Base-by-base conservation (phyloP, 2,113 vertebrate genomes). In the Psittacula cyanocephala region DNA sequence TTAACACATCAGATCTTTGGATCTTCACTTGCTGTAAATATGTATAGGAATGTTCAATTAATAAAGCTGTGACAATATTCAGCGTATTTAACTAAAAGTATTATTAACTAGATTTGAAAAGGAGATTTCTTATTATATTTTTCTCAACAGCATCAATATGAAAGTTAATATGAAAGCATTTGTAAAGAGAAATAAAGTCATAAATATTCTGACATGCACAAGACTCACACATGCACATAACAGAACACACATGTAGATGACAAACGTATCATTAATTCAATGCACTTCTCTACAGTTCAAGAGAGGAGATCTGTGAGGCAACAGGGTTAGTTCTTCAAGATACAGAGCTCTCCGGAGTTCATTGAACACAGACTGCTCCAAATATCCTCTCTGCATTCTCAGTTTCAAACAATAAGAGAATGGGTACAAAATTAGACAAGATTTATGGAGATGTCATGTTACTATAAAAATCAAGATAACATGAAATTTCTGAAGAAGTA, bases 191-290 rank as follows among this genome's bases (percentile, higher is more conserved):
- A 78, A 53, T 46, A 28, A 53, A 79, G 14, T 39, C 23, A 91
- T 55, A 57, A 71, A 35, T 35, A 86, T 47, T 57, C 11, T 79
- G 35, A 82, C 27, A 70, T 25, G 19, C 22, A 70, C 9, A 55
- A 64, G 49, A 65, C 28, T 37, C 6, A 9, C 5, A 13, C 22
- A 46, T 13, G 16, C 20, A 20, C 0, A 0, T 15, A 67, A 33
- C 18, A 81, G 75, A 91, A 27, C 12, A 57, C 8, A 67, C 2
- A 25, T 10, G 28, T 3, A 13, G 25, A 53, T 67, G n/a, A 84
- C 39, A 92, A 81, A 17, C 2, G 0, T 29, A 11, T 35, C 16
- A 12, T 53, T 50, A 64, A 20, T 7, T 41, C 67, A 31, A 10
- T 13, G 8, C 12, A 39, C 13, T 55, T 71, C 64, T 35, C 39